Evolutionary conservation across 2,888 invertebrate genomes (phyloP), one percentile per base, ranked within the genome.

Genomic region (Oxyteleia sp.): DNA sequence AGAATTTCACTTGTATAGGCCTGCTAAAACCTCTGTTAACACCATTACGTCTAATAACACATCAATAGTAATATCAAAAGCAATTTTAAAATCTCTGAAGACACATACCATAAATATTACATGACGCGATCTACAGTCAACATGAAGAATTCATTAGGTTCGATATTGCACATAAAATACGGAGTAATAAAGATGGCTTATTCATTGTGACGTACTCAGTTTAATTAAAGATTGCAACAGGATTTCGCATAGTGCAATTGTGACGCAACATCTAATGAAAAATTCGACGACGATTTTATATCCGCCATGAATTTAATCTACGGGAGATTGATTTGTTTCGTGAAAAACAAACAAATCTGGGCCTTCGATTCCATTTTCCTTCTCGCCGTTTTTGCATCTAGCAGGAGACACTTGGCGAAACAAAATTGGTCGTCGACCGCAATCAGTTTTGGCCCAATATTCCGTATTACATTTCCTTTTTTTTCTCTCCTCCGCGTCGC

Each of bases 141-240:
- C n/a, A n/a, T n/a, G n/a, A n/a, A n/a, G n/a, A n/a, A 75, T 75
- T 66, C 75, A 75, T 75, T 55, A 75, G 15, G n/a, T 55, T 68
- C 51, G 29, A 78, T 78, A 78, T 78, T 61, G 61, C 68, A 53
- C 68, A 69, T 64, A 38, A 71, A 71, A 63, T 55, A 63, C 51
- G 32, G 18, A 49, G 35, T 45, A 45, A 38, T 68, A 51, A 78
- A 79, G 63, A 63, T 61, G 68, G 53, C 51, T 69, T 63, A 78
- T 63, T 79, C 49, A 55, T 15, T 55, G 38, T 61, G 51, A 79
- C 43, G 49, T 66, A 51, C 59, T 11, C 57, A 57, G 45, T 81
- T 74, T 81, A 74, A 74, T 81, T 80, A 80, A 72, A 66, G 47
- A 59, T 72, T 64, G 66, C 72, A 66, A 53, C 53, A 78, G 51